Conservation (phyloP, 2,113 vertebrate genomes). For the Eudyptes chrysolophus region DNA sequence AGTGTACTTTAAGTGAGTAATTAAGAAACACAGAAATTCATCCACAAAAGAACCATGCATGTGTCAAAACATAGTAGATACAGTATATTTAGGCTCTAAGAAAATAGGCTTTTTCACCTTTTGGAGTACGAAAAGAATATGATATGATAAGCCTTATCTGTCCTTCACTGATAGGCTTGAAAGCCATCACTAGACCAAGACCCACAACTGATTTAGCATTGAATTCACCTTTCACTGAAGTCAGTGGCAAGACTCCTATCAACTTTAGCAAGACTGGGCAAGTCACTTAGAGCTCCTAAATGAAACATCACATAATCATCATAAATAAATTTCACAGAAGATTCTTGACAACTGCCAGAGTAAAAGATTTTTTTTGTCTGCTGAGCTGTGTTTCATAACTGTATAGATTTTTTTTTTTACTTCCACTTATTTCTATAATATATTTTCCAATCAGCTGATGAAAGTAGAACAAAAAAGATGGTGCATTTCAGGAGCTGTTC, state of each 20-base stretch:
- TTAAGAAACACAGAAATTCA: neutral
- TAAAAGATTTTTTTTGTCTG: neutral
- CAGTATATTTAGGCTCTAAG: neutral
- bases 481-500: neutral
- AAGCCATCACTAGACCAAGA: neutral
- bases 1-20: neutral
- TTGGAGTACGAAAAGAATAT: neutral
- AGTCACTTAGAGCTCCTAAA: neutral
- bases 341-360: neutral
- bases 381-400: neutral
- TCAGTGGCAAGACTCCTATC: neutral
- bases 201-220: neutral
- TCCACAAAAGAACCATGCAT: neutral
- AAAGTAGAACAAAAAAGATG: neutral
- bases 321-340: neutral
- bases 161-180: neutral
- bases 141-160: neutral
- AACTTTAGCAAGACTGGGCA: neutral
- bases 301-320: neutral
- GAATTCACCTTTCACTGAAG: neutral
- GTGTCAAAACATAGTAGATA: neutral
- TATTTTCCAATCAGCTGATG: neutral
- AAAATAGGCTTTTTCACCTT: neutral
- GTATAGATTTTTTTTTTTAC: neutral
- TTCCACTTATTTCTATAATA: neutral